Evolutionary conservation across 2,888 invertebrate species (phyloP).

Genomic region (Fissipunctia ypsillon): DNA sequence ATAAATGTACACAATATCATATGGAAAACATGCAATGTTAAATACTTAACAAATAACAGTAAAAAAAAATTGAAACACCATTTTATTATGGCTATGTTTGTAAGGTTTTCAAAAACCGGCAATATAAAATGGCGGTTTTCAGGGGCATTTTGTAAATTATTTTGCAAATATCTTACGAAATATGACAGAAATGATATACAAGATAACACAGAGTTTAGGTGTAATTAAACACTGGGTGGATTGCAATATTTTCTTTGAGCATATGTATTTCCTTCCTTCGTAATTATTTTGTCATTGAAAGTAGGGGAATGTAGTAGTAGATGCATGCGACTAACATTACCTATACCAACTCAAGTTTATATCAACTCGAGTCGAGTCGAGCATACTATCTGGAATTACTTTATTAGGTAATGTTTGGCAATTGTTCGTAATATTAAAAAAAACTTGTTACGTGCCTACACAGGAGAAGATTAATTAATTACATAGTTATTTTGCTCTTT

Average conservation of each 20-base stretch:
- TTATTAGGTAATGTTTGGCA: background rate
- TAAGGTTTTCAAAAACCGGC: background rate
- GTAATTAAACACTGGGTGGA: background rate
- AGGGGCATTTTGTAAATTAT: background rate
- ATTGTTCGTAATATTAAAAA: background rate
- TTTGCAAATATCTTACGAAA: background rate
- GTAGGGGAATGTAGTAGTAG: background rate
- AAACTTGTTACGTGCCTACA: background rate
- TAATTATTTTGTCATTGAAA: background rate
- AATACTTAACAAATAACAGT: slow-evolving; percentile 1
- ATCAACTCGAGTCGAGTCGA: background rate
- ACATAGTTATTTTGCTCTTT: background rate
- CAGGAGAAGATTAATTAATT: background rate
- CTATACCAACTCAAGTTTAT: no score
- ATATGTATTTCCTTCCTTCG: background rate
- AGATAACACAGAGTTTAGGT: slow-evolving; percentile 18
- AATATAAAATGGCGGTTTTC: slow-evolving; percentile 2
- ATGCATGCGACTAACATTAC: background rate
- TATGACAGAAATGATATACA: slow-evolving; percentile 13
- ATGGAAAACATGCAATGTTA: background rate
- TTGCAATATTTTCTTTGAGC: background rate
- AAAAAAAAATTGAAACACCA: background rate
- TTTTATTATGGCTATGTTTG: background rate
- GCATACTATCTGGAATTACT: background rate
- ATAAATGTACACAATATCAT: background rate